These are phyloP conservation scores for Pseudochaenichthys georgianus DNA, from an alignment of 2,797 vertebrate species.

Conservation along the genomic window DNA sequence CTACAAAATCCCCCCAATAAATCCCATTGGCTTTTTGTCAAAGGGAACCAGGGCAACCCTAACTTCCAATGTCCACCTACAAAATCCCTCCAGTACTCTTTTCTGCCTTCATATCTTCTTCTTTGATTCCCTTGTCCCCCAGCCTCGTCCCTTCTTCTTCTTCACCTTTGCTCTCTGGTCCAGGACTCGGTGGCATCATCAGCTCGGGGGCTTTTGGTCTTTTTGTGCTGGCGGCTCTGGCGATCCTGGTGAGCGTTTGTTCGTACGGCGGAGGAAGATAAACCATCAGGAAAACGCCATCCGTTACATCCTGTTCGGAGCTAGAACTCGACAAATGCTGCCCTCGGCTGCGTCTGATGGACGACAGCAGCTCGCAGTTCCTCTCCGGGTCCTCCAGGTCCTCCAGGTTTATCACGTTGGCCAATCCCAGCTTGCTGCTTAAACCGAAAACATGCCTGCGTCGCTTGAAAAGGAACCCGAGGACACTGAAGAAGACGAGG, in stretches of 20 bases:
- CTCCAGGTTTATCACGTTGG: conserved; percentile 79
- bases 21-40: no score
- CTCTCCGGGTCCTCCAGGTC: conserved; percentile 78
- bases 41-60: no score
- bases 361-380: conserved; percentile 78
- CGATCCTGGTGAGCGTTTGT: conserved; percentile 87
- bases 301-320: conserved; percentile 73
- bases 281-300: conserved; percentile 81
- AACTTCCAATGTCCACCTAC: no score
- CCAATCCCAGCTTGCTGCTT: conserved; percentile 64
- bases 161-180: conserved; percentile 43
- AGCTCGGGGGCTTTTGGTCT: conserved; percentile 75
- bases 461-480: conserved; percentile 63
- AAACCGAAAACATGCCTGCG: conserved; percentile 49
- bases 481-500: conserved; percentile 55
- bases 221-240: conserved; percentile 80
- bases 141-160: conserved; percentile 1
- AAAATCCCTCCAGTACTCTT: not conserved
- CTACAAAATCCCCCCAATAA: no score
- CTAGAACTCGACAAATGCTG: conserved; percentile 57
- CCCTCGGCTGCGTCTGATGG: conserved; percentile 60
- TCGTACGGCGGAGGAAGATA: conserved; percentile 89
- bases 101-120: conserved; percentile 37
- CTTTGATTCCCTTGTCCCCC: not conserved
- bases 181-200: conserved; percentile 61